Conservation (phyloP, 2,888 invertebrate genomes). For the Agonopterix heracliana region DNA sequence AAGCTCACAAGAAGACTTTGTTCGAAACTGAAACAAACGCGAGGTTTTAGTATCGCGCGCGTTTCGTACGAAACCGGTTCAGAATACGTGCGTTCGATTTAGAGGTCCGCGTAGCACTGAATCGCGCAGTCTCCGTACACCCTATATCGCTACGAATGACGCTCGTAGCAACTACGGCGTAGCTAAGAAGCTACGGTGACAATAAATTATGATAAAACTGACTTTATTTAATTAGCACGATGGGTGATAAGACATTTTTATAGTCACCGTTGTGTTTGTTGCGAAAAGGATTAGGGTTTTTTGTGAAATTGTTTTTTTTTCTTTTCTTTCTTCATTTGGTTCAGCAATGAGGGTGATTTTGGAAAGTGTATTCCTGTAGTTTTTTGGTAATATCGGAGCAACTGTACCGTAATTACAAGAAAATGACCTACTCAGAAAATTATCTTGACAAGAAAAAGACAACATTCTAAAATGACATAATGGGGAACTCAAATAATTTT, state of each 20-base stretch:
- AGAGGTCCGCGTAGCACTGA: conserved; percentile 49
- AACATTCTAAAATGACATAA: no score
- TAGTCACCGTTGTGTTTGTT: no score
- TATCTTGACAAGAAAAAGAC: no score
- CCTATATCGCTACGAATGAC: conserved; percentile 35
- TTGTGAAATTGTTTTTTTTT: no score
- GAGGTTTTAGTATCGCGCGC: conserved; percentile 4
- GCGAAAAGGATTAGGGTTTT: background rate
- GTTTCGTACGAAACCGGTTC: background rate
- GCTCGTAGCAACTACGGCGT: conserved; percentile 28
- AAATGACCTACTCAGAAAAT: no score
- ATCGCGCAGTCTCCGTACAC: conserved; percentile 66
- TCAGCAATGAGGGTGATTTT: no score
- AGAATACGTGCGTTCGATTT: conserved; percentile 28
- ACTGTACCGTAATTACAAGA: no score
- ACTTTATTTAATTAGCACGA: conserved; percentile 38
- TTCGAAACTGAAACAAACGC: background rate
- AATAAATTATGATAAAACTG: conserved; percentile 38
- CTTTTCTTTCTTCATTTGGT: no score
- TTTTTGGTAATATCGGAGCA: no score
- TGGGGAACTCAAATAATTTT: no score
- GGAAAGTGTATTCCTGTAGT: no score
- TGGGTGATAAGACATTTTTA: conserved; percentile 10
- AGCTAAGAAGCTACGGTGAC: conserved; percentile 26
- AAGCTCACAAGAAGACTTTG: background rate